These are phyloP conservation scores for Megastigmus dorsalis DNA, from an alignment of 2,888 invertebrate species.

Conservation along the genomic window DNA sequence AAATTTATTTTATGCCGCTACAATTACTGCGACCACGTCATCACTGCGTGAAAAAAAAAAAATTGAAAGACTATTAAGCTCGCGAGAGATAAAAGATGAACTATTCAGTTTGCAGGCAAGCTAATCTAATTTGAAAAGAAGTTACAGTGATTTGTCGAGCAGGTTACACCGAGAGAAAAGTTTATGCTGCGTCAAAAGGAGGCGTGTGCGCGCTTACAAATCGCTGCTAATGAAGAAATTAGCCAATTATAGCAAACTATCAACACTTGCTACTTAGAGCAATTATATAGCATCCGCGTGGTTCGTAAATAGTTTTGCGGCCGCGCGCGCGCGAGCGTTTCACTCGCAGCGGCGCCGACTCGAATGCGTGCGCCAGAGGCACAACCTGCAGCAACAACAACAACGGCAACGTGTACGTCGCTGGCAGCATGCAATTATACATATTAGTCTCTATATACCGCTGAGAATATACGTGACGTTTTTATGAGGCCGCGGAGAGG, in stretches of 20 bases:
- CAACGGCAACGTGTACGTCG: no score
- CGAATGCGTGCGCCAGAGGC: not conserved
- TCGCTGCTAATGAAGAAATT: constrained; percentile 21
- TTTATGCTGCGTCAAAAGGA: no score
- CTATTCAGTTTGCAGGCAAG: no score
- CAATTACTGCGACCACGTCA: no score
- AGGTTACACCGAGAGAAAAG: no score
- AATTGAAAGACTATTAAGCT: no score
- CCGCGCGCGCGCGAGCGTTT: not conserved
- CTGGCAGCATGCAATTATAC: constrained; percentile 34
- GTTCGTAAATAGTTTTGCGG: constrained; percentile 22
- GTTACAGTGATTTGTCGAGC: no score
- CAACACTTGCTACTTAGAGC: constrained; percentile 31
- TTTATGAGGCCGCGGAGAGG: constrained; percentile 68
- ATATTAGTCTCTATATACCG: constrained; percentile 47
- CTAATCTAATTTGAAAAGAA: no score
- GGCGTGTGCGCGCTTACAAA: not conserved
- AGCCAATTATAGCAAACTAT: constrained; percentile 33
- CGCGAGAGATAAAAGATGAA: no score
- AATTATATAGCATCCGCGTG: constrained; percentile 19
- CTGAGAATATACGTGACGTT: constrained; percentile 67
- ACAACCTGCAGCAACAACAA: no score
- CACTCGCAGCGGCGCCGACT: not conserved
- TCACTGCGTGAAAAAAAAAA: no score
- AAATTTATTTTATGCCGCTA: no score